phyloP scores from a whole-genome alignment of 2,888 invertebrate genomes.

The Saturnia japonica region DNA sequence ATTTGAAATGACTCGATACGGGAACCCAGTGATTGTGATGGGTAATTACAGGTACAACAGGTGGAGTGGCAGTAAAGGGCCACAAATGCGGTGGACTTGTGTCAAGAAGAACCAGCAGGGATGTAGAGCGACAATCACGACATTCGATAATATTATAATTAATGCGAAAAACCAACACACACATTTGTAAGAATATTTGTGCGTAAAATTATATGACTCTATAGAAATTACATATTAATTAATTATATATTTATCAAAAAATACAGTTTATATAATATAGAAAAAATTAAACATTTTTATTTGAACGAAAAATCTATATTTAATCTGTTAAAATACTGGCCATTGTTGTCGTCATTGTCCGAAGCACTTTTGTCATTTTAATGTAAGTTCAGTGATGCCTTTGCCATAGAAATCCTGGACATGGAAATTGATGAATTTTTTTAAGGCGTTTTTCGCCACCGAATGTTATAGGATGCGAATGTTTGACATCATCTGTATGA shows the following conservation, averaged over 20 bases:
- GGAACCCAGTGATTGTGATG: constrained; percentile 62
- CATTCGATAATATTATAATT: constrained; percentile 50
- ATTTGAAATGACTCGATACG: constrained; percentile 54
- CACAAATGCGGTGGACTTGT: constrained; percentile 56
- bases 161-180: constrained; percentile 49
- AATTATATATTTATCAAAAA: neutral
- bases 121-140: constrained; percentile 57
- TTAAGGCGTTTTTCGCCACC: no score
- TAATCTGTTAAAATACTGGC: no score
- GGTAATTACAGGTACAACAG: constrained; percentile 56
- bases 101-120: constrained; percentile 59
- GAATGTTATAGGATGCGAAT: no score
- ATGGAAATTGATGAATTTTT: no score
- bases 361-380: no score
- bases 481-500: neutral
- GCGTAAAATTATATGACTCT: neutral
- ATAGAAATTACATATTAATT: neutral
- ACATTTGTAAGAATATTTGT: constrained; percentile 30
- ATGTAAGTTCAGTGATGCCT: no score
- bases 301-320: no score
- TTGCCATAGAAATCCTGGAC: no score
- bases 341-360: no score
- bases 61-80: constrained; percentile 55
- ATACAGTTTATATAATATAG: neutral
- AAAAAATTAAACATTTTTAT: no score